Percentiles rank a stretch among this genome's conserved stretches.
phyloP scores from a whole-genome alignment of 2,888 invertebrate genomes.

The Drosophila limbata region DNA sequence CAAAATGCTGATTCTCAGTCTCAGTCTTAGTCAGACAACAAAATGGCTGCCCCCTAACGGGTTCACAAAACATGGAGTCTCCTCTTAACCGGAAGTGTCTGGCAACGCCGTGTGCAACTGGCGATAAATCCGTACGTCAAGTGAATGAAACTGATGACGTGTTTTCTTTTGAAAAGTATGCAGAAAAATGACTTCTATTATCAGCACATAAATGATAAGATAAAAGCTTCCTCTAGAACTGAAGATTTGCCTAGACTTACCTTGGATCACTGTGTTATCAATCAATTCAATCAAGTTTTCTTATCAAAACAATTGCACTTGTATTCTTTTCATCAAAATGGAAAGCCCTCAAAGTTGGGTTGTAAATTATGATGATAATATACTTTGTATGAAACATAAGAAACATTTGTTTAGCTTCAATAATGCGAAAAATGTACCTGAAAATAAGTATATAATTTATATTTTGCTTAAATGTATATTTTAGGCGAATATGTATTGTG shows the following conservation, averaged over 20 bases:
- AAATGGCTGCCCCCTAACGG: conserved; percentile 44
- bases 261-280: conserved; percentile 15
- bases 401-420: neutral
- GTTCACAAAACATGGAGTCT: conserved; percentile 22
- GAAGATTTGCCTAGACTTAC: conserved; percentile 1
- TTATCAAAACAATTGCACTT: conserved; percentile 13
- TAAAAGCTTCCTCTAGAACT: conserved; percentile 4
- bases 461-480: neutral
- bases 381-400: neutral
- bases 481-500: no score
- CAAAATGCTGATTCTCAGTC: conserved; percentile 2
- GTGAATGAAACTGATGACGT: conserved; percentile 30
- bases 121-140: conserved; percentile 23
- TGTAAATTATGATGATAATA: conserved; percentile 5
- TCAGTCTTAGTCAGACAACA: conserved; percentile 50
- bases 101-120: conserved; percentile 57
- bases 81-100: conserved; percentile 38
- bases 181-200: neutral
- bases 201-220: conserved; percentile 36
- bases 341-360: neutral
- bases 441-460: neutral
- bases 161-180: neutral
- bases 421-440: neutral
- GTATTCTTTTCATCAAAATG: neutral
- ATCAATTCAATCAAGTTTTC: conserved; percentile 3